A percentile compares a stretch with the other conserved stretches of the same genome.
Evolutionary conservation across 2,797 vertebrate species (phyloP).

Genomic region (Takifugu ocellatus): DNA sequence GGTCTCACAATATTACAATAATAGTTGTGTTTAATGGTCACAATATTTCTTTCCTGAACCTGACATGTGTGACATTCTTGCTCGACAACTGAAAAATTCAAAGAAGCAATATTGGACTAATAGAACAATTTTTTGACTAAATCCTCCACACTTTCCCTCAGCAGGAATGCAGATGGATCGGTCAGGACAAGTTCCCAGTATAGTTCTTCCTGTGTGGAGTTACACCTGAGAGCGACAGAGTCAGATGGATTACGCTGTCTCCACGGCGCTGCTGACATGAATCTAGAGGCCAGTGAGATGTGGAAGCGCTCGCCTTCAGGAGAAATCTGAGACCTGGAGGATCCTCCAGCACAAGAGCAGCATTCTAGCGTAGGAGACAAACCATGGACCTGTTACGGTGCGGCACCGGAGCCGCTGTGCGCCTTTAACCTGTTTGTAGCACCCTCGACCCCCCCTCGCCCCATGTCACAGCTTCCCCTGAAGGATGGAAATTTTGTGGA

Average conservation of each 20-base stretch:
- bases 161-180: conserved; percentile 86
- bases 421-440: conserved; percentile 83
- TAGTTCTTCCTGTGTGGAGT: conserved; percentile 76
- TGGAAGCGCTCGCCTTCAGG: conserved; percentile 73
- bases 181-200: conserved; percentile 75
- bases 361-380: conserved; percentile 51
- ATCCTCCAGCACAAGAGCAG: conserved; percentile 42
- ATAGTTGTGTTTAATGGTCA: too few species aligned
- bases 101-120: background rate
- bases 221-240: conserved; percentile 70
- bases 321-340: conserved; percentile 75
- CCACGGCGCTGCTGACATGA: conserved; percentile 81
- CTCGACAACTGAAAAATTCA: background rate
- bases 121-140: background rate
- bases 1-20: too few species aligned
- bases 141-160: conserved; percentile 35
- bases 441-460: conserved; percentile 56
- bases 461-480: conserved; percentile 81
- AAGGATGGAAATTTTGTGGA: conserved; percentile 99
- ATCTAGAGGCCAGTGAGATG: conserved; percentile 73
- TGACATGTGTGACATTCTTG: too few species aligned
- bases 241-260: conserved; percentile 68
- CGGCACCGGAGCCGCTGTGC: conserved; percentile 77
- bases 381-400: conserved; percentile 86
- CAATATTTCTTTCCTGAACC: too few species aligned